Conservation (phyloP, 2,888 invertebrate species). For the Rotaria sp. region DNA sequence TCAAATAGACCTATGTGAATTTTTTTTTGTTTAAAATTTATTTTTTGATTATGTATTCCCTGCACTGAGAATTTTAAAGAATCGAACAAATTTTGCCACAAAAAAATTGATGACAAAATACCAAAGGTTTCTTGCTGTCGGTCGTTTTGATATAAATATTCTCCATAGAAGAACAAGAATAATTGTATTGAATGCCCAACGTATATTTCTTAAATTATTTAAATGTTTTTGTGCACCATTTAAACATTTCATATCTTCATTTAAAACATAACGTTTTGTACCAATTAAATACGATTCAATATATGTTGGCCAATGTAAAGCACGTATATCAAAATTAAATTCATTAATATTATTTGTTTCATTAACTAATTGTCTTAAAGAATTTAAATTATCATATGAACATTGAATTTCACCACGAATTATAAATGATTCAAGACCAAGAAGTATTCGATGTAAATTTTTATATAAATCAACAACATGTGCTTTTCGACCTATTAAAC, state of each 20-base stretch:
- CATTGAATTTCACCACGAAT: conserved; percentile 35
- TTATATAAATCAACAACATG: conserved; percentile 52
- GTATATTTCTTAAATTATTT: conserved; percentile 50
- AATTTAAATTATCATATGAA: conserved; percentile 36
- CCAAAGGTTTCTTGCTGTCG: conserved; percentile 54
- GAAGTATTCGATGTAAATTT: conserved; percentile 70
- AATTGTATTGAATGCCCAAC: conserved; percentile 53
- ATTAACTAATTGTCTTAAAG: conserved; percentile 27
- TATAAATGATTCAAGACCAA: conserved; percentile 61
- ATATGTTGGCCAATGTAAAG: conserved; percentile 52
- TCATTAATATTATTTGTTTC: conserved; percentile 36
- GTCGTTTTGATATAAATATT: conserved; percentile 51
- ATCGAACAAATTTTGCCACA: conserved; percentile 52
- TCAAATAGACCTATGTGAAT: neutral
- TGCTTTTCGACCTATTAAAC: conserved; percentile 70
- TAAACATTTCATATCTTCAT: conserved; percentile 50
- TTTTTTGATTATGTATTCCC: neutral
- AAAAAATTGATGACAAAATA: conserved; percentile 51
- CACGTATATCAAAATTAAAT: conserved; percentile 51
- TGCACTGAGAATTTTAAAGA: conserved; percentile 44
- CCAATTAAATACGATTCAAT: conserved; percentile 53
- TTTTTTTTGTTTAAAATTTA: too few species aligned
- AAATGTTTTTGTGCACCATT: conserved; percentile 51
- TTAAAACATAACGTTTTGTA: conserved; percentile 52
- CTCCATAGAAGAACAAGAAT: conserved; percentile 52